Evolutionary conservation across 2,797 vertebrate species (phyloP).

Genomic region (Arctocebus calabarensis): DNA sequence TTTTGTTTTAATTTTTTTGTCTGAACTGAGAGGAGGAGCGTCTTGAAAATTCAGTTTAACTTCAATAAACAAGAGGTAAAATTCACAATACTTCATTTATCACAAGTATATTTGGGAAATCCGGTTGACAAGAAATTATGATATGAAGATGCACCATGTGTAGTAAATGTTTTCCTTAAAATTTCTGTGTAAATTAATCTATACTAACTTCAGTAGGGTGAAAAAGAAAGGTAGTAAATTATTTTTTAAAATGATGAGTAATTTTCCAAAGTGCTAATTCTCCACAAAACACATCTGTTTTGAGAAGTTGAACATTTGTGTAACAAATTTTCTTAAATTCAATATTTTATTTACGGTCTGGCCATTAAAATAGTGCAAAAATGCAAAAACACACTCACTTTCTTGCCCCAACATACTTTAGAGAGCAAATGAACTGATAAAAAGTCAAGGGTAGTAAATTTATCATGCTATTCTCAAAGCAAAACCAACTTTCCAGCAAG

Average conservation of each 20-base stretch:
- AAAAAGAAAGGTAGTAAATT: background rate
- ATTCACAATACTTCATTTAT: background rate
- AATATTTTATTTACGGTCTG: conserved; percentile 64
- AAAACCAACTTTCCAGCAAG: background rate
- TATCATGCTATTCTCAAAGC: background rate
- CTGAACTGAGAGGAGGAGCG: background rate
- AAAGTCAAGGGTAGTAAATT: background rate
- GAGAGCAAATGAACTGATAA: background rate
- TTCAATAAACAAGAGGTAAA: background rate
- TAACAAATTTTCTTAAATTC: conserved; percentile 68
- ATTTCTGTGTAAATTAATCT: conserved; percentile 54
- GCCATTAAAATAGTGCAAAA: conserved; percentile 67
- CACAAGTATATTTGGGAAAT: background rate
- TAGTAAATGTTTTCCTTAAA: background rate
- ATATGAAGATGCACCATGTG: background rate
- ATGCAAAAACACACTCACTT: background rate
- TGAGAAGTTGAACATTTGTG: conserved; percentile 46
- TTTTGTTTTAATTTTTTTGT: background rate
- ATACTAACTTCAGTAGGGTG: conserved; percentile 35
- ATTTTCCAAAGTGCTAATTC: conserved; percentile 69
- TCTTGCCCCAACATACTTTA: background rate
- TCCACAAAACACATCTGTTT: conserved; percentile 44
- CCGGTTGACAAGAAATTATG: background rate
- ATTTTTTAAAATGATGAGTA: conserved; percentile 68
- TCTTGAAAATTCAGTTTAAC: background rate